Base-by-base conservation (phyloP, 1,140 invertebrate species). In the Ptiloglossa arizonensis region DNA sequence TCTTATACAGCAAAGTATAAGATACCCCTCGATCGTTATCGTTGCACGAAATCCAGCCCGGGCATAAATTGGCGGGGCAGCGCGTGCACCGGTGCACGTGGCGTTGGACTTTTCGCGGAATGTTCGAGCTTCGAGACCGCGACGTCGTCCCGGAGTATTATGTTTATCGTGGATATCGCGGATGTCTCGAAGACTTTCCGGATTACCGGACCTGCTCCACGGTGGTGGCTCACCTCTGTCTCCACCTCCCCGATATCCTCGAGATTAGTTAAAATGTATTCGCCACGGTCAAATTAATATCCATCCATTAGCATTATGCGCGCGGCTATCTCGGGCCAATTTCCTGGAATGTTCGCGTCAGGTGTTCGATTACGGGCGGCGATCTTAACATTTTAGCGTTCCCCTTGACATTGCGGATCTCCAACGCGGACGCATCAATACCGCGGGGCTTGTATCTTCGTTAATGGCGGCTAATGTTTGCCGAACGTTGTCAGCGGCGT, bases 381-480 rank as follows among this genome's bases (percentile, higher is more conserved):
- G 52, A 54, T 73, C 69, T 79, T 72, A 59, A 82, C 69, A 79
- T 82, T 82, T 82, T 69, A 66, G 52, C 67, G n/a, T 64, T 41
- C 50, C 38, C 48, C 35, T 57, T 57, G 68, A 63, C 70, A 52
- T 38, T 32, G 50, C 48, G 41, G 44, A 56, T 60, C 57, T 57
- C 69, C 44, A 44, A 19, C 63, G 79, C 38, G 44, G 24, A 62
- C 75, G 64, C 69, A 70, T 52, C 80, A 75, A 70, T 79, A 70
- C 76, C 46, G 63, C 48, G 60, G 8, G 57, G 59, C 69, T 84
- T 80, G 74, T 85, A 86, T 89, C 76, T 78, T 85, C 86, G 86
- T 88, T 90, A 92, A 91, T 91, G 86, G 87, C 86, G 87, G 90
- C 83, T 88, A 87, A 88, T 91, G 88, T 91, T 91, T 90, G 89